phyloP scores from a whole-genome alignment of 2,113 vertebrate species.

The Chlamydotis undulata region DNA sequence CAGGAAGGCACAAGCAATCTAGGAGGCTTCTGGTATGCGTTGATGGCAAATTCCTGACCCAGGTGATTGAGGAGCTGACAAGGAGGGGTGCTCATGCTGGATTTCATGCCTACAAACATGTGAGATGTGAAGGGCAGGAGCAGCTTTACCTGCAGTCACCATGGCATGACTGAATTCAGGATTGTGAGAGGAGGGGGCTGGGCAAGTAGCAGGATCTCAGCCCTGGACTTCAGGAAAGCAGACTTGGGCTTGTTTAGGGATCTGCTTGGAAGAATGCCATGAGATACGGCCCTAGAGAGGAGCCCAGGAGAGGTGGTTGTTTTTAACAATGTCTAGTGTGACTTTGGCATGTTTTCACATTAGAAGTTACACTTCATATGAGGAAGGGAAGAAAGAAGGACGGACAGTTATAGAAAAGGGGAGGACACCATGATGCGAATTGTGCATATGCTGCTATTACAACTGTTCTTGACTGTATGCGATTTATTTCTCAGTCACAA shows the following conservation, averaged over 20 bases:
- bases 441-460: not conserved
- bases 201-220: not conserved
- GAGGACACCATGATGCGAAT: not conserved
- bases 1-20: not conserved
- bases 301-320: not conserved
- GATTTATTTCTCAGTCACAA: not conserved
- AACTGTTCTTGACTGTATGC: not conserved
- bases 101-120: not conserved
- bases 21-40: not conserved
- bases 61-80: not conserved
- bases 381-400: not conserved
- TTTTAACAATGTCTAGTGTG: not conserved
- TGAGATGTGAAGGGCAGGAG: not conserved
- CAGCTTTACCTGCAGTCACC: not conserved
- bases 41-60: not conserved
- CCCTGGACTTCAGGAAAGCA: not conserved
- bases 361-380: rapidly evolving
- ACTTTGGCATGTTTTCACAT: not conserved
- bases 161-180: not conserved
- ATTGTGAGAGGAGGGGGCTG: not conserved
- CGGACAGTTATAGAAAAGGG: not conserved
- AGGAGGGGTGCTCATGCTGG: not conserved
- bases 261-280: not conserved
- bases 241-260: not conserved
- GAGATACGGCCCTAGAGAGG: not conserved